Evolutionary conservation across 1,140 invertebrate genomes (phyloP).

Genomic region (Venturia canescens): DNA sequence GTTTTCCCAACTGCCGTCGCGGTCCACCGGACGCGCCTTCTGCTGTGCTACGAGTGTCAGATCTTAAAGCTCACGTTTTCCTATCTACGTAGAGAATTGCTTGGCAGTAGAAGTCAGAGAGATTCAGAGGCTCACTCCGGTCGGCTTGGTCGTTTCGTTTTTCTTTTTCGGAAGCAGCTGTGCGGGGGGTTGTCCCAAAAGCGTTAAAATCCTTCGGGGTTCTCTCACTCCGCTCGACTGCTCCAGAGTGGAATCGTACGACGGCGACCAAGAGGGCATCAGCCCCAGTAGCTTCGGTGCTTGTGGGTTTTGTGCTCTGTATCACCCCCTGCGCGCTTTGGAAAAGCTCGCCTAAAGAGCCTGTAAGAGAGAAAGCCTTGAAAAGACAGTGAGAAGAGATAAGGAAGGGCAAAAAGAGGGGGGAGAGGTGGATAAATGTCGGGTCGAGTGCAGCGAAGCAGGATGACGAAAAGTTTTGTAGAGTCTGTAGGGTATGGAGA

Average conservation of each 20-base stretch:
- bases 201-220: slow-evolving; percentile 31
- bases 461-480: slow-evolving; percentile 38
- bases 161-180: background rate
- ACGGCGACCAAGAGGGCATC: slow-evolving; percentile 8
- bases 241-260: too few species aligned
- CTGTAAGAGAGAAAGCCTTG: background rate
- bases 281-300: slow-evolving; percentile 24
- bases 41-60: background rate
- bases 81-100: background rate
- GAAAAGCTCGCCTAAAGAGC: background rate
- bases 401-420: background rate
- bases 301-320: slow-evolving; percentile 15
- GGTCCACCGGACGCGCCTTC: slow-evolving; percentile 7
- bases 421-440: background rate
- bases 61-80: background rate
- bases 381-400: background rate
- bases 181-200: slow-evolving; percentile 39
- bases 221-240: background rate
- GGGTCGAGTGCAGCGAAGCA: slow-evolving; percentile 29
- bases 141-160: background rate
- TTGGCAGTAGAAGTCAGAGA: background rate
- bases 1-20: background rate
- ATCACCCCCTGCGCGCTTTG: background rate
- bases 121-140: background rate
- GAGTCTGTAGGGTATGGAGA: slow-evolving; percentile 3